phyloP scores from a whole-genome alignment of 2,113 vertebrate genomes.

The Neopipo cinnamomea region DNA sequence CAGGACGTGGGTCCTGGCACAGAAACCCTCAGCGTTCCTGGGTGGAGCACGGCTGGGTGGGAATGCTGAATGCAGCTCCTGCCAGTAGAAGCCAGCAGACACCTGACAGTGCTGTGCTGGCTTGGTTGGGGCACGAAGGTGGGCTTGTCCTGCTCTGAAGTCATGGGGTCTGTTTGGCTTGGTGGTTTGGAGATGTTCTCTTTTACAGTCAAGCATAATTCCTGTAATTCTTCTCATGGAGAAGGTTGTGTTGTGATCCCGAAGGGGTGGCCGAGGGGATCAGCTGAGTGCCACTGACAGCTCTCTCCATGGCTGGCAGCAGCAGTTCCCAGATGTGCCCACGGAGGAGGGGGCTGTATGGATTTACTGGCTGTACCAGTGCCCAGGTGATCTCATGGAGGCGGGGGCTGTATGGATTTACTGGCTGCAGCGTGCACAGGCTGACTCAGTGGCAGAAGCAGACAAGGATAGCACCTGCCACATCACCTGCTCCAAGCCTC shows the following conservation, averaged over 20 bases:
- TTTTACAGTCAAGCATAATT: not conserved
- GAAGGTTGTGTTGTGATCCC: not conserved
- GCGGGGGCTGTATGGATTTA: not conserved
- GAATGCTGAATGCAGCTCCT: not conserved
- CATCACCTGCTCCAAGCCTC: not conserved
- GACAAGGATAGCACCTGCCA: not conserved
- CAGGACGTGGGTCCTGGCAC: not conserved
- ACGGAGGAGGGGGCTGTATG: not conserved
- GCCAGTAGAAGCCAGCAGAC: not conserved
- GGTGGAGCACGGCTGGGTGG: not conserved
- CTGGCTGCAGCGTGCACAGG: fast-evolving
- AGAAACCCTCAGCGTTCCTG: not conserved
- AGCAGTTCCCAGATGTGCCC: not conserved
- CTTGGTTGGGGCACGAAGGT: not conserved
- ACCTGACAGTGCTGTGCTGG: not conserved
- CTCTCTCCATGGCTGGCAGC: not conserved
- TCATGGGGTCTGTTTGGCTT: not conserved
- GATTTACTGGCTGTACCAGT: not conserved
- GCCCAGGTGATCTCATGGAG: not conserved
- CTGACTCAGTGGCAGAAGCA: not conserved
- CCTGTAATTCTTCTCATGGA: not conserved
- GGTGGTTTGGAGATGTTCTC: not conserved
- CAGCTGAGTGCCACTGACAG: not conserved
- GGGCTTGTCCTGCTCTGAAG: not conserved
- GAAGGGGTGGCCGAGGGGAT: not conserved